These are phyloP conservation scores for Eulemur albifrons DNA, from an alignment of 2,797 vertebrate genomes.

Conservation along the genomic window DNA sequence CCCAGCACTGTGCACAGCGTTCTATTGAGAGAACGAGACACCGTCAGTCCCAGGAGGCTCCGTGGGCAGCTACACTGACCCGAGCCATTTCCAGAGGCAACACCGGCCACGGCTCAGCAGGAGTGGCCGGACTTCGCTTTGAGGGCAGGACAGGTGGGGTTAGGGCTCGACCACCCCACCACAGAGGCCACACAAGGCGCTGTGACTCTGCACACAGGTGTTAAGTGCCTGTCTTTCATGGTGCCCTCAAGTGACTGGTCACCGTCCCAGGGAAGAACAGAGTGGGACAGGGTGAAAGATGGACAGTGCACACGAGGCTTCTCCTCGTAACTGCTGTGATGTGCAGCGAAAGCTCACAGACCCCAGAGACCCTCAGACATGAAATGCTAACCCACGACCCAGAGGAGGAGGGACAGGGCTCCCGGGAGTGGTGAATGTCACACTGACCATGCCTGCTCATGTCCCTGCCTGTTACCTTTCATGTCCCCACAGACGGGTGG, in stretches of 20 bases:
- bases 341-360: no score
- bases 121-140: neutral
- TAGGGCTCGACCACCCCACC: neutral
- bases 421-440: no score
- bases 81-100: neutral
- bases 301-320: no score
- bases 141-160: neutral
- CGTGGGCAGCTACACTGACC: rapidly evolving
- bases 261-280: neutral
- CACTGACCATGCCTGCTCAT: no score
- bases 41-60: neutral
- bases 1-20: conserved; percentile 85
- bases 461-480: neutral
- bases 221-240: neutral
- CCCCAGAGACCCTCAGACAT: neutral
- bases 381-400: no score
- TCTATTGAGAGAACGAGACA: conserved; percentile 82
- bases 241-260: neutral
- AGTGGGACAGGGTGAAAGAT: neutral
- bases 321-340: neutral
- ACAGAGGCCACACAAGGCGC: neutral
- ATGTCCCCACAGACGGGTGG: neutral
- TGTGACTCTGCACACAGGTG: neutral
- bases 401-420: neutral
- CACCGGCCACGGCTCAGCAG: neutral